Conservation (phyloP, 2,888 invertebrate genomes). For the Brachycybe producta region DNA sequence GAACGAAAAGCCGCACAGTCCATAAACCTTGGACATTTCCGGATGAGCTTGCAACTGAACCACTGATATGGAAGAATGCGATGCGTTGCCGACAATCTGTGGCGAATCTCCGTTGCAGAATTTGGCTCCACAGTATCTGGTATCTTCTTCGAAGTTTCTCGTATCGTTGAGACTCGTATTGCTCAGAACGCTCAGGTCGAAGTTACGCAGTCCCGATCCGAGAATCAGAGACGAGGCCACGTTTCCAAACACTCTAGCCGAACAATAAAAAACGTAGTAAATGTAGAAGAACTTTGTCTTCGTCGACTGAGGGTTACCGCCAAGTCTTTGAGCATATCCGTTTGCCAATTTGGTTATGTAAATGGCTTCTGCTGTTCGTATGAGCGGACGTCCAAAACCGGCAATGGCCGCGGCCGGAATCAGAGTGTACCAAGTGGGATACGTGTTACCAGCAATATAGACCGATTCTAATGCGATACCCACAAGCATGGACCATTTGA, state of each 20-base stretch:
- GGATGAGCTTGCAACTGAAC: no score
- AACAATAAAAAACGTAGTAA: conserved; percentile 96
- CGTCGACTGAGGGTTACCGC: conserved; percentile 67
- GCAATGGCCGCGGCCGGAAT: conserved; percentile 82
- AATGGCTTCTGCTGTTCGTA: conserved; percentile 96
- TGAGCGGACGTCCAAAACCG: conserved; percentile 86
- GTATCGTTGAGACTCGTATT: neutral
- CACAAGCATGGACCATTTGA: conserved; percentile 86
- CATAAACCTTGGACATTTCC: neutral
- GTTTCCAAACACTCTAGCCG: conserved; percentile 94
- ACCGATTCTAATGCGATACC: conserved; percentile 87
- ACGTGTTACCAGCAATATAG: conserved; percentile 88
- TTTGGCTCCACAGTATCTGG: conserved; percentile 16
- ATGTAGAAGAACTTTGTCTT: conserved; percentile 95
- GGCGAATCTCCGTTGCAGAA: conserved; percentile 17
- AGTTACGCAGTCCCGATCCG: conserved; percentile 2
- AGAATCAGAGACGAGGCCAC: conserved; percentile 49
- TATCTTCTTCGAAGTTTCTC: no score
- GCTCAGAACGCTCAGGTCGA: neutral
- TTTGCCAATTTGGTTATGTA: conserved; percentile 59
- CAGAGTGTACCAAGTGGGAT: conserved; percentile 69
- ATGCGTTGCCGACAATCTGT: no score
- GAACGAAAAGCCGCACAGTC: conserved; percentile 11
- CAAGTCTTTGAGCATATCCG: conserved; percentile 31
- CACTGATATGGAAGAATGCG: no score